Percentiles rank a stretch among this genome's conserved stretches.
These are phyloP conservation scores for Maconellicoccus hirsutus DNA, from an alignment of 1,140 invertebrate genomes.

Conservation along the genomic window DNA sequence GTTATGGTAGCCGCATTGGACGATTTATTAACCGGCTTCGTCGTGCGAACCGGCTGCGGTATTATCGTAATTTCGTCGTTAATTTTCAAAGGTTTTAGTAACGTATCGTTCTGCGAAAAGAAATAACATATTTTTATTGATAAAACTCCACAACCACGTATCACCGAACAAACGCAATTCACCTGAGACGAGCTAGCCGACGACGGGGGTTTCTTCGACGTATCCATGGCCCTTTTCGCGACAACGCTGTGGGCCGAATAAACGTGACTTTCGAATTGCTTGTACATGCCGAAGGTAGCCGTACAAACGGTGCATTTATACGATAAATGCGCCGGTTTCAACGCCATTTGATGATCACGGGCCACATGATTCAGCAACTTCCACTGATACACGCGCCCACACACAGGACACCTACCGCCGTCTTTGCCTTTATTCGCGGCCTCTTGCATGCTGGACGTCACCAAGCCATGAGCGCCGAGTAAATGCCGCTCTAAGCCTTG, in stretches of 20 bases:
- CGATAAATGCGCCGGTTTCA: slow-evolving; percentile 82
- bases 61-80: slow-evolving; percentile 89
- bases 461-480: slow-evolving; percentile 81
- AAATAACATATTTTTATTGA: too few species aligned
- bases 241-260: slow-evolving; percentile 82
- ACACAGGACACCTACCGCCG: slow-evolving; percentile 49
- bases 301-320: slow-evolving; percentile 92
- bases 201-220: slow-evolving; percentile 41
- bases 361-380: slow-evolving; percentile 82
- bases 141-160: too few species aligned
- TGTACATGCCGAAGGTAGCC: slow-evolving; percentile 88
- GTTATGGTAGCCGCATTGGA: background rate
- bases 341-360: slow-evolving; percentile 74
- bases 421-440: slow-evolving; percentile 90
- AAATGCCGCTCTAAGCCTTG: slow-evolving; percentile 83
- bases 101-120: background rate
- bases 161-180: too few species aligned
- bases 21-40: background rate
- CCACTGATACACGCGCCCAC: slow-evolving; percentile 65
- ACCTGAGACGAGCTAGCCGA: slow-evolving; percentile 21
- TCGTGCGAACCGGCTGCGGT: slow-evolving; percentile 49
- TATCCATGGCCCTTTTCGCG: slow-evolving; percentile 64
- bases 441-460: slow-evolving; percentile 91
- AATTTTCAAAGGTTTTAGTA: slow-evolving; percentile 69
- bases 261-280: slow-evolving; percentile 87